These are phyloP conservation scores for Dendrophyllia cribrosa DNA, from an alignment of 64 coral and sea anemone genomes.

Conservation along the genomic window DNA sequence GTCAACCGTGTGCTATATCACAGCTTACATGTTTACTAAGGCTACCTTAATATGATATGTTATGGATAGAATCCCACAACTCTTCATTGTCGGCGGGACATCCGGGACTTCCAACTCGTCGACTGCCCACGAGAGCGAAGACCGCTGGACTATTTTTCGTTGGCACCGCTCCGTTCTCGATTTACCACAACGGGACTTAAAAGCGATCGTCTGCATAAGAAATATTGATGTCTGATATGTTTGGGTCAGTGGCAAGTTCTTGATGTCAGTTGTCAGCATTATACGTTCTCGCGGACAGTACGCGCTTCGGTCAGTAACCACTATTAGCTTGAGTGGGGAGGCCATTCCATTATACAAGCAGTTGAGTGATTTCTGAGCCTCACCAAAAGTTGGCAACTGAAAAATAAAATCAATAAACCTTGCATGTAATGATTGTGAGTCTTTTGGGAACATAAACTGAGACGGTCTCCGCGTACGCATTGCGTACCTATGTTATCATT, in stretches of 20 bases:
- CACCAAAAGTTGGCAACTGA: conserved; percentile 82
- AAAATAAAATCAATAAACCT: not conserved
- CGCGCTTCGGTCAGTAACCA: conserved; percentile 66
- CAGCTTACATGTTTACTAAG: not conserved
- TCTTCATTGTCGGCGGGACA: conserved; percentile 89
- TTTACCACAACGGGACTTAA: conserved; percentile 81
- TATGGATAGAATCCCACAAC: conserved; percentile 88
- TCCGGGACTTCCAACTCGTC: conserved; percentile 89
- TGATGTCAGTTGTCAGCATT: conserved; percentile 68
- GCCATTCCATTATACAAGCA: conserved; percentile 83
- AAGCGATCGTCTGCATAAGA: conserved; percentile 70
- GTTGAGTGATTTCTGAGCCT: conserved; percentile 89
- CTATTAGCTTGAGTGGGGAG: conserved; percentile 64
- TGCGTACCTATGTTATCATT: too few species aligned
- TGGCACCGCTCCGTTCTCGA: conserved; percentile 57
- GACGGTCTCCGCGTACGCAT: too few species aligned
- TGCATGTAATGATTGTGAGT: not conserved
- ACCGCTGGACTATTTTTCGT: conserved; percentile 73
- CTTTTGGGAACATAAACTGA: too few species aligned
- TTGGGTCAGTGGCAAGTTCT: conserved; percentile 76
- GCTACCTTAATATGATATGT: conserved; percentile 86
- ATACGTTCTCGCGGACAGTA: conserved; percentile 84
- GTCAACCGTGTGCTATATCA: conserved; percentile 9
- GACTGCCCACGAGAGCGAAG: conserved; percentile 58
- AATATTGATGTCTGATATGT: conserved; percentile 77